Evolutionary conservation across 2,888 invertebrate species (phyloP), one percentile per base, ranked within the genome.

Genomic region (Archips crataeganus): DNA sequence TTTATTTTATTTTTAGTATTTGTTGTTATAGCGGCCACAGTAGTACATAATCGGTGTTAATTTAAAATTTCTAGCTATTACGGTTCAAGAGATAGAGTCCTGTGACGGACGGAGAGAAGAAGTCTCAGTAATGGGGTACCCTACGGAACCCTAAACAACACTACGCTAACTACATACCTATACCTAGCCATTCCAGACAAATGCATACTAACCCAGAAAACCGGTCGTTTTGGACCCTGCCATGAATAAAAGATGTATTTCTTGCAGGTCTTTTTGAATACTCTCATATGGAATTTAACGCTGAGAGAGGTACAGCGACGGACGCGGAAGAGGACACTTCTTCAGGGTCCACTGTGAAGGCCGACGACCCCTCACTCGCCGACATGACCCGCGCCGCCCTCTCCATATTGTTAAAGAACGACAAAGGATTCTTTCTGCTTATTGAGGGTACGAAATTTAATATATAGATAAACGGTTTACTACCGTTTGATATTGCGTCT

Each of bases 211-310:
- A 8, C n/a, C 6, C 32, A n/a, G n/a, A 51, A n/a, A 51, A 63
- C 34, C n/a, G 5, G 36, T 23, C n/a, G 54, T 5, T 63, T 61
- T 51, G 15, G 13, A 42, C 57, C 42, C 49, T 15, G 34, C 36
- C 6, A 10, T 62, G 42, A 57, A 57, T 54, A 42, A 62, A 62
- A 54, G 47, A 47, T 68, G 51, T 36, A 73, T 75, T 70, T 74
- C 71, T 81, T 76, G 1, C 88, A 97, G 97, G 97, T 80, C 88
- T 97, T 77, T 97, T 97, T 85, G 96, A 97, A 78, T 97, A 97
- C 84, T 97, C 97, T 32, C 97, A 97, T 86, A 96, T 97, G 97
- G 97, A 97, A 83, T 97, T 97, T 84, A 97, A 97, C 79, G 96
- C 96, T 39, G 97, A 97, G 85, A 92, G 97, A 42, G 96, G 96